Evolutionary conservation across 2,113 vertebrate species (phyloP).

Genomic region (Neolamprologus brichardi): DNA sequence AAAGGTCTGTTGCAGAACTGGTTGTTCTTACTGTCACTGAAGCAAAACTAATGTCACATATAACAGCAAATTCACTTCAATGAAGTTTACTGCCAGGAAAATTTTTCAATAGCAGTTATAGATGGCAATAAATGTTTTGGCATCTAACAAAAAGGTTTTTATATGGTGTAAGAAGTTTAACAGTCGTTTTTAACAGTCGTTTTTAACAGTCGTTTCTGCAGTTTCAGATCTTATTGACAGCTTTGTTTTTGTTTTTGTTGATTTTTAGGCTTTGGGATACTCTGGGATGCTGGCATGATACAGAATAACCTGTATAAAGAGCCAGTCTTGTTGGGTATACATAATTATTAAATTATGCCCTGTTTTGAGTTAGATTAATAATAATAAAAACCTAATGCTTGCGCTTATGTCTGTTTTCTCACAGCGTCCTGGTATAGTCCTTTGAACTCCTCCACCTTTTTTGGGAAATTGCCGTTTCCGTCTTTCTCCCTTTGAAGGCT

Average conservation of each 20-base stretch:
- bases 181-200: background rate
- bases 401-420: background rate
- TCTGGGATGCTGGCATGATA: background rate
- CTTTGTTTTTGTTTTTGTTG: background rate
- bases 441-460: background rate
- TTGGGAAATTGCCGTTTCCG: slow-evolving; percentile 29
- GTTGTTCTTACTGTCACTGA: background rate
- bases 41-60: background rate
- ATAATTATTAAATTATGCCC: background rate
- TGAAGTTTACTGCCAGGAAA: background rate
- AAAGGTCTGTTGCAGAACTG: background rate
- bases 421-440: background rate
- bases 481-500: slow-evolving; percentile 30
- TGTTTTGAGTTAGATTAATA: background rate
- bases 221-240: background rate
- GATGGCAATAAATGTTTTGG: background rate
- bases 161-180: background rate
- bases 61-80: background rate
- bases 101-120: background rate
- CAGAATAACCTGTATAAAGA: background rate
- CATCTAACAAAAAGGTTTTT: background rate
- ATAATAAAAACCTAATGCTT: background rate
- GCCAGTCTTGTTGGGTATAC: background rate
- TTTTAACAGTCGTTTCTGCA: background rate
- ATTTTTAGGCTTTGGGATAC: background rate